phyloP scores from a whole-genome alignment of 35 echinoderm and acorn worm genomes.

The Anneissia japonica region DNA sequence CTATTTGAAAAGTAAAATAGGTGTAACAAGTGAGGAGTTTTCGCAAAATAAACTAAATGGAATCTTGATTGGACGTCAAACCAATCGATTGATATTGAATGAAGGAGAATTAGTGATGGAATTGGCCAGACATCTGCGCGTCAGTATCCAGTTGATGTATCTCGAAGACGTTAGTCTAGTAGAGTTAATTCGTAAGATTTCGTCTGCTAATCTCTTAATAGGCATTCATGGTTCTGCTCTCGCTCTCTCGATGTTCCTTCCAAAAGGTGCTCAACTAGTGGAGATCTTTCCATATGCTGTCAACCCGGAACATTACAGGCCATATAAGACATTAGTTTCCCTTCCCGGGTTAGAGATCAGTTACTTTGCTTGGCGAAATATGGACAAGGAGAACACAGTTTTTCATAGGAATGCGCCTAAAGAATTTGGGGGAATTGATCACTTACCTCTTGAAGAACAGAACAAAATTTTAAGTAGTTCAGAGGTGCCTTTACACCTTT shows the following conservation, averaged over 20 bases:
- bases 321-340: conserved; percentile 72
- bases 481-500: conserved; percentile 79
- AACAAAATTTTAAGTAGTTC: conserved; percentile 37
- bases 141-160: conserved; percentile 43
- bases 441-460: conserved; percentile 41
- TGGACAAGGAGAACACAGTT: conserved; percentile 34
- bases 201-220: conserved; percentile 47
- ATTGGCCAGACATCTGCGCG: conserved; percentile 40
- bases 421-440: conserved; percentile 74
- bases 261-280: conserved; percentile 40
- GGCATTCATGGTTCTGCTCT: conserved; percentile 81
- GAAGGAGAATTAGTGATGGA: conserved; percentile 51
- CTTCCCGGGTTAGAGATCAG: conserved; percentile 55
- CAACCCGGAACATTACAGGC: conserved; percentile 86
- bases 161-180: conserved; percentile 46
- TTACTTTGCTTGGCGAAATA: conserved; percentile 73
- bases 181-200: conserved; percentile 43
- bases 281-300: conserved; percentile 90
- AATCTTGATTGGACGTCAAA: conserved; percentile 51
- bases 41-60: background rate
- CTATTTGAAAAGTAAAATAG: conserved; percentile 39
- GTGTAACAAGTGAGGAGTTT: background rate
- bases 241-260: conserved; percentile 72
- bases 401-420: conserved; percentile 48
- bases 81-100: conserved; percentile 77